phyloP scores from a whole-genome alignment of 2,888 invertebrate species.

The Hanleya hanleyi region DNA sequence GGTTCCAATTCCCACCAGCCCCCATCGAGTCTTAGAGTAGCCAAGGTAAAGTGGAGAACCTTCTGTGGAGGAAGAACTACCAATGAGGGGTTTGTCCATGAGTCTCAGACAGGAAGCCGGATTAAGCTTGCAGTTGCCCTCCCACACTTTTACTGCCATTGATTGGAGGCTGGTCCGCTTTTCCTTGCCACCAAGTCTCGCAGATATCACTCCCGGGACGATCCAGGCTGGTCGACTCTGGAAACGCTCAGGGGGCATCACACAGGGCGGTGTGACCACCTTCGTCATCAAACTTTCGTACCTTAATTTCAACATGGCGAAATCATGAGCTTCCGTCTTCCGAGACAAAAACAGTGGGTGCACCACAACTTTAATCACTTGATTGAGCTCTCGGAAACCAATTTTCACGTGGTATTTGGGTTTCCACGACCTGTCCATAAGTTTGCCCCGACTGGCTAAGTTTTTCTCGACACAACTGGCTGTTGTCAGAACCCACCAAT shows the following conservation, averaged over 20 bases:
- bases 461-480: conserved; percentile 2
- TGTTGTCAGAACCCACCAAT: conserved; percentile 11
- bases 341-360: neutral
- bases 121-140: neutral
- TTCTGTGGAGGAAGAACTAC: neutral
- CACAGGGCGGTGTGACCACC: neutral
- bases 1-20: neutral
- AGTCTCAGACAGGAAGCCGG: neutral
- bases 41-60: conserved; percentile 1
- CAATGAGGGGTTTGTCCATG: neutral
- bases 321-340: neutral
- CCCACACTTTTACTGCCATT: neutral
- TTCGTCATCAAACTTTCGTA: conserved; percentile 12
- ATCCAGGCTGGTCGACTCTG: neutral
- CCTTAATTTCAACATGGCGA: conserved; percentile 1
- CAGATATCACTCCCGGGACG: neutral
- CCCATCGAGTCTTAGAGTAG: neutral
- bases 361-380: neutral
- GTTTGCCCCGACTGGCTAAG: neutral
- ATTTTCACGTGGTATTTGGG: neutral
- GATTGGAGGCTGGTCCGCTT: neutral
- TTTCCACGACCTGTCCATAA: neutral
- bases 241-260: neutral
- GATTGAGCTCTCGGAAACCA: conserved; percentile 6
- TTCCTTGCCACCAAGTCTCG: neutral